A percentile compares a stretch with the other conserved stretches of the same genome.
Evolutionary conservation across 2,113 vertebrate species (phyloP).

Genomic region (Saccopteryx bilineata): DNA sequence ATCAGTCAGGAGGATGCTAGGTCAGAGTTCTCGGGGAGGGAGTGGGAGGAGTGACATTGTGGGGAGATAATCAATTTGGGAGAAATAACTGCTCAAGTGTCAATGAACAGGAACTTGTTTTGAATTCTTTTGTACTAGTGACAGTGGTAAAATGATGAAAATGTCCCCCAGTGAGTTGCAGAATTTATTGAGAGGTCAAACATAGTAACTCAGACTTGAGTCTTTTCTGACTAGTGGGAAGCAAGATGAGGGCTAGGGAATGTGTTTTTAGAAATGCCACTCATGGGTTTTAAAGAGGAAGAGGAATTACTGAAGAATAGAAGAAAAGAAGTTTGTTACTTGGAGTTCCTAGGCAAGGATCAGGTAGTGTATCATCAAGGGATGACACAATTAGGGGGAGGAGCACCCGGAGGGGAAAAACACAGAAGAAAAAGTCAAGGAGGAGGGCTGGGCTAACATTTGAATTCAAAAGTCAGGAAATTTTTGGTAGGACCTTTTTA

Average conservation of each 20-base stretch:
- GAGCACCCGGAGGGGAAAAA: background rate
- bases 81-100: background rate
- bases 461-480: background rate
- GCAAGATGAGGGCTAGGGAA: background rate
- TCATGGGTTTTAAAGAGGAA: background rate
- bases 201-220: background rate
- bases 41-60: rapidly evolving
- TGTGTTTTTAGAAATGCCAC: background rate
- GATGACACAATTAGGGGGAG: background rate
- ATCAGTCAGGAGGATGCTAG: background rate
- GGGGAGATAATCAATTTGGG: background rate
- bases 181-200: conserved; percentile 6
- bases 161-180: background rate
- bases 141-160: background rate
- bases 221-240: background rate
- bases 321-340: background rate
- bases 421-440: background rate
- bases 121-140: background rate
- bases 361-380: background rate
- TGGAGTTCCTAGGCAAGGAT: background rate
- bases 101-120: background rate
- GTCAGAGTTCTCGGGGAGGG: background rate
- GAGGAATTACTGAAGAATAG: background rate
- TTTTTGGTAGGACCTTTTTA: background rate
- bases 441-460: background rate